phyloP scores from a whole-genome alignment of 2,113 vertebrate species.

The Alethe diademata region DNA sequence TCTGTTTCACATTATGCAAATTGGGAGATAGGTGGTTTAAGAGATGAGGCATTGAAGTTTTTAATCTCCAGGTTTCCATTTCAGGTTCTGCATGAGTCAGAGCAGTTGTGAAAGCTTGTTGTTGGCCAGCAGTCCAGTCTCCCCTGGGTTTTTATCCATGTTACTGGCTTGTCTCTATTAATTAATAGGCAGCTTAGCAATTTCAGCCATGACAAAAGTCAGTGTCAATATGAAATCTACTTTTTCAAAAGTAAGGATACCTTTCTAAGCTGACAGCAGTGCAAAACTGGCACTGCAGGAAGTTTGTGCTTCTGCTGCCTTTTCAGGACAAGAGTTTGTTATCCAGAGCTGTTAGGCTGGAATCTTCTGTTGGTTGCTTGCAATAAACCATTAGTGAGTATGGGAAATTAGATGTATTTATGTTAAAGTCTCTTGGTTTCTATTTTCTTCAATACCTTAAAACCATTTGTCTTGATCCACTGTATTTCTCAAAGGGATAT shows the following conservation, averaged over 20 bases:
- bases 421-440: not conserved
- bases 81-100: not conserved
- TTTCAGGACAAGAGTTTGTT: not conserved
- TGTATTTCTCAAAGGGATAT: not conserved
- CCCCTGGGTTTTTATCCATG: not conserved
- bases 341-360: not conserved
- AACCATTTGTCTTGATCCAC: not conserved
- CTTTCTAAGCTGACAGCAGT: not conserved
- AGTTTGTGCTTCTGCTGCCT: not conserved
- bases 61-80: not conserved
- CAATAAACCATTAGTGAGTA: not conserved
- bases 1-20: slow-evolving; percentile 19
- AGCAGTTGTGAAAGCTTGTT: not conserved
- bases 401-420: not conserved
- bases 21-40: not conserved
- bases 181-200: not conserved
- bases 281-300: not conserved
- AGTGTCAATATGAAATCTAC: not conserved
- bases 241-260: not conserved
- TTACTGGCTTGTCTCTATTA: not conserved
- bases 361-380: not conserved
- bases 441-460: not conserved
- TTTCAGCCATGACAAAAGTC: not conserved
- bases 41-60: not conserved
- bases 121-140: not conserved